phyloP scores from a whole-genome alignment of 2,113 vertebrate species.

The Leptobrachium leishanense region DNA sequence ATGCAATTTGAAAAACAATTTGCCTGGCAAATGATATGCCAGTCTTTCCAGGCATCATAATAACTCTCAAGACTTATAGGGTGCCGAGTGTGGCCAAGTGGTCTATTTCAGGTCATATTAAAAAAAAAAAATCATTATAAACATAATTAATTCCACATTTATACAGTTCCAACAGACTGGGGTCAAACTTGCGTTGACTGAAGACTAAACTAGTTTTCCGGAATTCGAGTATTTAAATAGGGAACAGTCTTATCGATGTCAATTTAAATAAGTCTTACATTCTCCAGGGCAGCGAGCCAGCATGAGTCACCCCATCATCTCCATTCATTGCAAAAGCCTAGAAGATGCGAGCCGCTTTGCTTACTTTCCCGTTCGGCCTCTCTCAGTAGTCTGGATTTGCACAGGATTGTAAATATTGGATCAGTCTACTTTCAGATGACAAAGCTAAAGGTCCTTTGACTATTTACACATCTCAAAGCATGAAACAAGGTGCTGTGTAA shows the following conservation, averaged over 20 bases:
- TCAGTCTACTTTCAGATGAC: slow-evolving; percentile 59
- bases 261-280: slow-evolving; percentile 61
- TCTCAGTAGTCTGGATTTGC: slow-evolving; percentile 59
- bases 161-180: slow-evolving; percentile 49
- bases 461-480: slow-evolving; percentile 5
- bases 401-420: slow-evolving; percentile 66
- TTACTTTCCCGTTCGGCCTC: slow-evolving; percentile 58
- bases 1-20: slow-evolving; percentile 59
- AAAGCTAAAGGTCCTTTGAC: slow-evolving; percentile 57
- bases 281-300: slow-evolving; percentile 54
- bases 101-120: slow-evolving; percentile 56
- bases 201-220: slow-evolving; percentile 57
- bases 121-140: neutral
- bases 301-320: slow-evolving; percentile 45
- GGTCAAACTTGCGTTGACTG: slow-evolving; percentile 61
- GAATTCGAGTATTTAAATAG: slow-evolving; percentile 62
- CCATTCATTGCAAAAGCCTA: slow-evolving; percentile 45
- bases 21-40: slow-evolving; percentile 49
- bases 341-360: slow-evolving; percentile 48
- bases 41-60: slow-evolving; percentile 52
- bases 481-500: neutral
- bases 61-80: slow-evolving; percentile 46
- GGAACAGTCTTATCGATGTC: slow-evolving; percentile 56
- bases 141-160: neutral
- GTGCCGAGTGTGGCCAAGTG: slow-evolving; percentile 37